A percentile compares a stretch with the other conserved stretches of the same genome.
phyloP scores from a whole-genome alignment of 2,113 vertebrate genomes.

The Dipodomys spectabilis region DNA sequence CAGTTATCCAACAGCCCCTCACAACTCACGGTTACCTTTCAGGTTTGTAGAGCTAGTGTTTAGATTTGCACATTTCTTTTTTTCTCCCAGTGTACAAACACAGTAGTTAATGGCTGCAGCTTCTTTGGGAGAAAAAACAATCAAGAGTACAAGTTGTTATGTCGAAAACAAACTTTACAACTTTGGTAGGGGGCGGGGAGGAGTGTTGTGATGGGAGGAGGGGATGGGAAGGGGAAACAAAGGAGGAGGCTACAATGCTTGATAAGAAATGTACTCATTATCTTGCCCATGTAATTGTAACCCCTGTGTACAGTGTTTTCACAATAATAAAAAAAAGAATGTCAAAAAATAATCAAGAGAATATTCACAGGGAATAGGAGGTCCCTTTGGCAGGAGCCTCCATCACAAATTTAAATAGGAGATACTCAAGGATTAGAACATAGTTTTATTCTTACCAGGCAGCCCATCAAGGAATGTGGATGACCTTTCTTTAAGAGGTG shows the following conservation, averaged over 20 bases:
- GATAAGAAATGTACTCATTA: too few species aligned
- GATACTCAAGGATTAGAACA: background rate
- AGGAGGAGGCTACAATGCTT: too few species aligned
- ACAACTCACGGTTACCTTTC: background rate
- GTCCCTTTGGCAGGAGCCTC: constrained; percentile 18
- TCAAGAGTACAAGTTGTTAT: too few species aligned
- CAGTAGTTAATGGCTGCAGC: background rate
- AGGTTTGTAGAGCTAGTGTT: background rate
- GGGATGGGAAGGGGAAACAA: too few species aligned
- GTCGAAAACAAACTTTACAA: too few species aligned
- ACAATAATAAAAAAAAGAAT: too few species aligned
- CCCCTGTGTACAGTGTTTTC: too few species aligned
- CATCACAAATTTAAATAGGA: constrained; percentile 48
- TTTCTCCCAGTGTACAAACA: background rate
- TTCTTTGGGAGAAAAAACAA: background rate
- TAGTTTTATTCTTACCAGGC: constrained; percentile 54
- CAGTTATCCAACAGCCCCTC: background rate
- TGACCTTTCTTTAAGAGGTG: background rate
- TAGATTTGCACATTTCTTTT: background rate
- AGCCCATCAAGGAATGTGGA: background rate
- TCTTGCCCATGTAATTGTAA: too few species aligned
- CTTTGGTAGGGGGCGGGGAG: too few species aligned
- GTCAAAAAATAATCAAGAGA: background rate
- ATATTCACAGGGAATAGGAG: background rate
- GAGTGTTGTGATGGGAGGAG: too few species aligned